phyloP scores from a whole-genome alignment of 2,797 vertebrate species.

The Macrochelys suwanniensis region DNA sequence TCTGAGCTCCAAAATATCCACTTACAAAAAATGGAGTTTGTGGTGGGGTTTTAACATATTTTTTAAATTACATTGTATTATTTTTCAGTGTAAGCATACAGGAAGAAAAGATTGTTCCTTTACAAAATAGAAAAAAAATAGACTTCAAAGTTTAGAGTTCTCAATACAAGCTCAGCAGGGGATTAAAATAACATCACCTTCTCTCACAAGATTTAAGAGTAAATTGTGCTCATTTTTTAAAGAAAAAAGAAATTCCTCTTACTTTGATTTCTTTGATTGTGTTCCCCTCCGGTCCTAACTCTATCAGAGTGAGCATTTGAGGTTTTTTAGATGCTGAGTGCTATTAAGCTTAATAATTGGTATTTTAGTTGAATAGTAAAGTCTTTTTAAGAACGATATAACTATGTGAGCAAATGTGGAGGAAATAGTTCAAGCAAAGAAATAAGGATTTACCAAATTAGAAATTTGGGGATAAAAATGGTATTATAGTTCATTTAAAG shows the following conservation, averaged over 20 bases:
- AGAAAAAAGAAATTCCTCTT: background rate
- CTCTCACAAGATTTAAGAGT: background rate
- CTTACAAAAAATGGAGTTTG: conserved; percentile 11
- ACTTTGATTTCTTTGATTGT: conserved; percentile 27
- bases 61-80: conserved; percentile 48
- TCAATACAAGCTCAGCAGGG: background rate
- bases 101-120: conserved; percentile 4
- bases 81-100: conserved; percentile 50
- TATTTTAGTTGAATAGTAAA: background rate
- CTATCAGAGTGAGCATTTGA: background rate
- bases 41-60: conserved; percentile 24
- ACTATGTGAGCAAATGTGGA: background rate
- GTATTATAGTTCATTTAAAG: background rate
- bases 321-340: background rate
- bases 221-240: conserved; percentile 35
- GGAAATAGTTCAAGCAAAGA: background rate
- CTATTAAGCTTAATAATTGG: background rate
- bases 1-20: background rate
- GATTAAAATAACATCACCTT: conserved; percentile 35
- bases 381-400: background rate
- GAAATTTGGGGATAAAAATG: background rate
- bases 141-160: background rate
- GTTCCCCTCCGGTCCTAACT: background rate
- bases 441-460: background rate
- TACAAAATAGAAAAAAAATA: conserved; percentile 34